phyloP scores from a whole-genome alignment of 2,888 invertebrate species.

The Phengaris alcon region DNA sequence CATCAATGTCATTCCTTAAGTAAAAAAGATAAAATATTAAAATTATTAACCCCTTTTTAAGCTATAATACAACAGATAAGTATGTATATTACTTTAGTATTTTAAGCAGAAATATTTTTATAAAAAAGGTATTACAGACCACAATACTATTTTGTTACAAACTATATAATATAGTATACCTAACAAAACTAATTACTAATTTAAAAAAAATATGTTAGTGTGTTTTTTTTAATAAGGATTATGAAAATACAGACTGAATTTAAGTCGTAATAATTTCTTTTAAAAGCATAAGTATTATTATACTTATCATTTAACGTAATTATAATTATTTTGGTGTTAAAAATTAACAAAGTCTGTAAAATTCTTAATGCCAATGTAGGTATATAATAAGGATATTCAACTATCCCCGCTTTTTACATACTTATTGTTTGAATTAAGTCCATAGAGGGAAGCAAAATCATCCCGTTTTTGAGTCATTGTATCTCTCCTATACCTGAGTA shows the following conservation, averaged over 20 bases:
- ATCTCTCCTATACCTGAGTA: conserved; percentile 74
- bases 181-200: background rate
- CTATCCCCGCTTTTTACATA: conserved; percentile 57
- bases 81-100: background rate
- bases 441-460: conserved; percentile 65
- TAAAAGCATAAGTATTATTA: background rate
- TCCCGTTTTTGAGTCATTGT: conserved; percentile 68
- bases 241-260: background rate
- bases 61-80: background rate
- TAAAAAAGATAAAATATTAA: background rate
- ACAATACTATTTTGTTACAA: background rate
- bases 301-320: background rate
- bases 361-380: background rate
- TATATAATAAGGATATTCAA: conserved; percentile 57
- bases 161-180: background rate
- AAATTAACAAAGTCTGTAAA: background rate
- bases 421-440: conserved; percentile 73
- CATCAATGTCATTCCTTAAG: conserved; percentile 86
- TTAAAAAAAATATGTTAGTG: background rate
- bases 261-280: background rate
- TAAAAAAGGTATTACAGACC: background rate
- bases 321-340: background rate
- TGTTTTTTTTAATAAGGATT: background rate
- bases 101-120: background rate
- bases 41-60: background rate